Base-by-base conservation (phyloP, 2,113 vertebrate genomes). In the Oryzias javanicus region DNA sequence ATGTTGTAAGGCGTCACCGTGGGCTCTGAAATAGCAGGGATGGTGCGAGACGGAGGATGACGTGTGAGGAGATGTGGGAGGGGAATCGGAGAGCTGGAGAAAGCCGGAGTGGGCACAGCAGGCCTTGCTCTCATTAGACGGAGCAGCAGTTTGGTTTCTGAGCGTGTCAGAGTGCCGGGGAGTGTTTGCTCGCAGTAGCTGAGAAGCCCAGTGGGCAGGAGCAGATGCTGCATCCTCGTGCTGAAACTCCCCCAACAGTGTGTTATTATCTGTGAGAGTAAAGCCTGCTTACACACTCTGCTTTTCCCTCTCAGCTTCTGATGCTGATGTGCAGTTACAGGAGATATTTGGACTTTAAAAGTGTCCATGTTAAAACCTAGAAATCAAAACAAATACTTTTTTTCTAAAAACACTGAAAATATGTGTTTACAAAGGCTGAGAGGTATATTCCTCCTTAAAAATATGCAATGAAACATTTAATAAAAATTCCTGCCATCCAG, bases 211-310 rank as follows among this genome's bases (percentile, higher is more conserved):
- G 56, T 84, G 72, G 77, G 79, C 72, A 78, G 69, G 55, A 87
- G 79, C 85, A 89, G 85, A 87, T 89, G 85, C 85, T 86, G 51
- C 74, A 62, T 80, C 79, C 77, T 82, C 63, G 78, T 74, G 79
- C 70, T 86, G 54, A 72, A 76, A 72, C 66, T 71, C 57, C 74
- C 75, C 61, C 68, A 71, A 45, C 70, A 48, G 67, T 67, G 66
- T 67, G 52, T 61, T 35, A 62, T 62, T 75, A 27, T 75, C 68
- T 54, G 59, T 59, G 49, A 60, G 55, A 67, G 46, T 71, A 29
- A 42, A 67, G 60, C 19, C 58, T 77, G 1, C 19, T 72, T 27
- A 76, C 42, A 57, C 3, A 55, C 29, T 42, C 47, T 55, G 40
- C 44, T 4, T 68, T 70, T 56, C 29, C 60, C 69, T 73, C 56